Conservation (phyloP, 2,888 invertebrate species). For the Caenorhabditis sp. region DNA sequence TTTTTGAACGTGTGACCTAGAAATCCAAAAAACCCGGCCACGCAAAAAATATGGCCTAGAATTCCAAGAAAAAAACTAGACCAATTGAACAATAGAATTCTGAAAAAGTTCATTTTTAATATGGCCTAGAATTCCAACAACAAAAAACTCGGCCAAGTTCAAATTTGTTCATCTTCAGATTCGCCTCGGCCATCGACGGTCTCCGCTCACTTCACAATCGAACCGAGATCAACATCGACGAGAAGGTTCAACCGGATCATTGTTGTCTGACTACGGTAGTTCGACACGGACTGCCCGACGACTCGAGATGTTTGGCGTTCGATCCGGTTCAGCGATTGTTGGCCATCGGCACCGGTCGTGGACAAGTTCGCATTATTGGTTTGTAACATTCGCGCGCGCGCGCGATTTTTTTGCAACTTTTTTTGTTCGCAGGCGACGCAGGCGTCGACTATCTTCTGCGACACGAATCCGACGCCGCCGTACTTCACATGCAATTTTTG, state of each 20-base stretch:
- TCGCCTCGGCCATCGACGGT: constrained; percentile 69
- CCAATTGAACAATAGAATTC: no score
- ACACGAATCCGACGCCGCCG: constrained; percentile 79
- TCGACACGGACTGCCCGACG: constrained; percentile 97
- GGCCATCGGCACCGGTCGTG: constrained; percentile 84
- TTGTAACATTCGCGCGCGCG: no score
- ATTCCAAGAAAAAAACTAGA: no score
- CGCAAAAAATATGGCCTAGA: no score
- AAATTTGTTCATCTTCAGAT: no score
- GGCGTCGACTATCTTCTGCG: constrained; percentile 94
- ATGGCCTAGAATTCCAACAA: no score
- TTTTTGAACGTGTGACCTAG: no score
- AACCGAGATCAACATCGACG: constrained; percentile 55
- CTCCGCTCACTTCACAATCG: constrained; percentile 54
- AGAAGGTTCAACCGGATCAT: constrained; percentile 58
- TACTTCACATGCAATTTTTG: constrained; percentile 90
- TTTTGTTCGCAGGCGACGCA: constrained; percentile 77
- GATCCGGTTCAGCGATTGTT: constrained; percentile 96
- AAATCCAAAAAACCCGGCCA: no score
- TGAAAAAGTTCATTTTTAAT: no score
- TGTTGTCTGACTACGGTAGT: constrained; percentile 74
- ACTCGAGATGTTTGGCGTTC: constrained; percentile 94
- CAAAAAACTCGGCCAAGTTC: no score
- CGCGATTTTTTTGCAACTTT: no score
- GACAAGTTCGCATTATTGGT: constrained; percentile 47